phyloP scores from a whole-genome alignment of 2,113 vertebrate genomes.

The Phyllopteryx taeniolatus region DNA sequence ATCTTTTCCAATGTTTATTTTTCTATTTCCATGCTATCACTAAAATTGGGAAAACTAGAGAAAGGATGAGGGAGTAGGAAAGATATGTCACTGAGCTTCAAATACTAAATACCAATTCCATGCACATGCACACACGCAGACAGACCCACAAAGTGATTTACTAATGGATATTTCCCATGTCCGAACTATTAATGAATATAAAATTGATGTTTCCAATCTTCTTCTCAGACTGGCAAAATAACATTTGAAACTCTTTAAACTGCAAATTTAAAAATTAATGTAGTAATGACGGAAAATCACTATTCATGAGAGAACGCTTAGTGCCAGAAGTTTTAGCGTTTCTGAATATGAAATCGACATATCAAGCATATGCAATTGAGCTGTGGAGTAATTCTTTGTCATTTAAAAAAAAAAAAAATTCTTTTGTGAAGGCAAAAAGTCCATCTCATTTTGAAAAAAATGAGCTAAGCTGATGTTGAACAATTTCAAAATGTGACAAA shows the following conservation, averaged over 20 bases:
- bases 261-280: slow-evolving; percentile 55
- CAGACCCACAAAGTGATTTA: slow-evolving; percentile 20
- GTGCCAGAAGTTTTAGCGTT: slow-evolving; percentile 31
- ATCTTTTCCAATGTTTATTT: background rate
- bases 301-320: slow-evolving; percentile 29
- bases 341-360: slow-evolving; percentile 46
- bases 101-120: slow-evolving; percentile 7
- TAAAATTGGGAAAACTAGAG: background rate
- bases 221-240: slow-evolving; percentile 41
- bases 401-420: no score
- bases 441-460: background rate
- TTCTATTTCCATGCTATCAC: background rate
- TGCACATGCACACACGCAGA: background rate
- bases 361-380: slow-evolving; percentile 21
- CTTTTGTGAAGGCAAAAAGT: background rate
- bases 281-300: slow-evolving; percentile 32
- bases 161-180: slow-evolving; percentile 19
- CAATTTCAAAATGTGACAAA: background rate
- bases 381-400: background rate
- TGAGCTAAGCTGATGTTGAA: background rate
- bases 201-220: slow-evolving; percentile 51
- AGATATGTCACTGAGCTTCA: slow-evolving; percentile 17
- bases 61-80: background rate
- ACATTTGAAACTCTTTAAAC: slow-evolving; percentile 40
- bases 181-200: slow-evolving; percentile 36